Evolutionary conservation across 2,797 vertebrate species (phyloP).

Genomic region (Todus mexicanus): DNA sequence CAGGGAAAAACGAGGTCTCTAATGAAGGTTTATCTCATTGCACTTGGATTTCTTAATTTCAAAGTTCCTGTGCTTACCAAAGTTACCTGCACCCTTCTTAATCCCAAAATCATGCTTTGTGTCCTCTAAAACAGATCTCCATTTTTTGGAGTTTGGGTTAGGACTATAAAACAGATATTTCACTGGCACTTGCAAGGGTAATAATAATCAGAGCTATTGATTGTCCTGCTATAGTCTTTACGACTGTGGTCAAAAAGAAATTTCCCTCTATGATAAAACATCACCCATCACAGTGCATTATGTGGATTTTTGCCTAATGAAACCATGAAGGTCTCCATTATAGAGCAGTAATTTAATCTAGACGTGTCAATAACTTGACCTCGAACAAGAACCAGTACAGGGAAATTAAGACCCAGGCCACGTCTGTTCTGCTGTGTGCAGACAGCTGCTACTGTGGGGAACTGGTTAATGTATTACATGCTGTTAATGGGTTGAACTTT

Average conservation of each 20-base stretch:
- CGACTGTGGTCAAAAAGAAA: neutral
- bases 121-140: neutral
- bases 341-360: neutral
- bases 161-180: neutral
- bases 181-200: neutral
- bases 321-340: neutral
- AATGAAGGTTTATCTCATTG: neutral
- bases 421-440: neutral
- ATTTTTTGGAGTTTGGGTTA: neutral
- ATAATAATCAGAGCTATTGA: conserved; percentile 45
- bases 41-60: neutral
- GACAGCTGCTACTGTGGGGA: neutral
- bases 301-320: neutral
- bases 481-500: conserved; percentile 36
- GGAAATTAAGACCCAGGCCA: neutral
- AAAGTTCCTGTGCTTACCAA: neutral
- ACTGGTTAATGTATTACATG: conserved; percentile 55
- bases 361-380: neutral
- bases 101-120: neutral
- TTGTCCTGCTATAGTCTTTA: neutral
- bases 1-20: neutral
- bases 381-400: neutral
- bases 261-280: neutral
- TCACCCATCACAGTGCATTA: neutral
- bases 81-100: neutral